A percentile compares a stretch with the other conserved stretches of the same genome.
Evolutionary conservation across 2,113 vertebrate species (phyloP).

Genomic region (Dipodomys stephensi): DNA sequence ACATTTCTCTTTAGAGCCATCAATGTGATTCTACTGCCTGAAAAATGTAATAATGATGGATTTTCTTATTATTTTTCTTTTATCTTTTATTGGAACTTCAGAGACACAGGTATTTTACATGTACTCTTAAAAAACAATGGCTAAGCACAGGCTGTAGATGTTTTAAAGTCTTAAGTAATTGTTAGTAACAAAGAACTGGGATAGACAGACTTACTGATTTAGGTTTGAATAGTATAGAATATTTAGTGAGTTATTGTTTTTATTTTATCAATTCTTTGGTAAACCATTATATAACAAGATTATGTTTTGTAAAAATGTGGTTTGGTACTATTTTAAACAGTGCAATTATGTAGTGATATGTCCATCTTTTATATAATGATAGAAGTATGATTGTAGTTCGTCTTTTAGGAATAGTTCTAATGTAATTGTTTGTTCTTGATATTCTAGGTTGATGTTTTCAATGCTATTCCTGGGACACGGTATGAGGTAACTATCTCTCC

Average conservation of each 20-base stretch:
- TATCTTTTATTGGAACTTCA: conserved; percentile 84
- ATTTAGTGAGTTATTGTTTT: conserved; percentile 25
- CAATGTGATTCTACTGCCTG: conserved; percentile 84
- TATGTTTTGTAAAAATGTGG: not conserved
- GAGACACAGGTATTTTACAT: conserved; percentile 87
- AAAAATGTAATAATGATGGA: conserved; percentile 85
- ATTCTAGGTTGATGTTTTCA: conserved; percentile 90
- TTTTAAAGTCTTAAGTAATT: conserved; percentile 30
- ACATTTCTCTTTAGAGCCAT: conserved; percentile 87
- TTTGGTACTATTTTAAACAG: conserved; percentile 14
- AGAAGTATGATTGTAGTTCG: not conserved
- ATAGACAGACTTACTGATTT: conserved; percentile 46
- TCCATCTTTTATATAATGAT: not conserved
- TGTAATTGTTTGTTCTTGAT: conserved; percentile 46
- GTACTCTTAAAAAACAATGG: conserved; percentile 21
- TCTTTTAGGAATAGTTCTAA: conserved; percentile 62
- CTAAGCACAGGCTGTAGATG: not conserved
- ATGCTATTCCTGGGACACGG: conserved; percentile 87
- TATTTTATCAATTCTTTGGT: not conserved
- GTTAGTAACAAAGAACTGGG: not conserved
- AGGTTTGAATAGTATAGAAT: not conserved
- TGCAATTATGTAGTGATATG: not conserved
- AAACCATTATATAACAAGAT: not conserved
- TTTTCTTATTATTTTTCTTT: conserved; percentile 82
- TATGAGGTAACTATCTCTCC: conserved; percentile 90